Percentiles rank a stretch among this genome's conserved stretches.
phyloP scores from a whole-genome alignment of 1,140 invertebrate species.

The Aethina tumida region DNA sequence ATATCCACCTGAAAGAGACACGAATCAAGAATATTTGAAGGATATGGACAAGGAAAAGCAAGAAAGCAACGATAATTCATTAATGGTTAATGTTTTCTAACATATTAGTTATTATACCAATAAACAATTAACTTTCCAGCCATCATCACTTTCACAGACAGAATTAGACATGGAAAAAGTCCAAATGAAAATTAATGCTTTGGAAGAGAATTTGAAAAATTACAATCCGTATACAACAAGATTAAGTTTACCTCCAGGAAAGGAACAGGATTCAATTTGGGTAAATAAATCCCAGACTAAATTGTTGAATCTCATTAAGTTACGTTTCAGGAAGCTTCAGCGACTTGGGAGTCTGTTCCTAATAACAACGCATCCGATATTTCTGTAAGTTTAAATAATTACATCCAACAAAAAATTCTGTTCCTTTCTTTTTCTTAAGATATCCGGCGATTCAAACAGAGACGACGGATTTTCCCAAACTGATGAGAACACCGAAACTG shows the following conservation, averaged over 20 bases:
- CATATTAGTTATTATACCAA: not conserved
- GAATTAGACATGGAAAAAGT: conserved; percentile 13
- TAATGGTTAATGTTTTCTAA: not conserved
- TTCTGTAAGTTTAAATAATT: not conserved
- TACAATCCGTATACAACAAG: conserved; percentile 3
- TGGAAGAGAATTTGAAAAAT: conserved; percentile 11
- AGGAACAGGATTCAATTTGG: not conserved
- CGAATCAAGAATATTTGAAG: conserved; percentile 7
- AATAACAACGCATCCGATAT: not conserved
- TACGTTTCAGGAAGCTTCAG: too few relatives aligned
- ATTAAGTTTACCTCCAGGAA: not conserved
- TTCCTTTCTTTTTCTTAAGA: too few relatives aligned
- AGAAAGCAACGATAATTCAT: conserved; percentile 1
- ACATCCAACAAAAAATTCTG: not conserved
- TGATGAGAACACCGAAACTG: too few relatives aligned
- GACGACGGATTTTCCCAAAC: too few relatives aligned
- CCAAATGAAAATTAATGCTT: conserved; percentile 10
- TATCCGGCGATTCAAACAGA: too few relatives aligned
- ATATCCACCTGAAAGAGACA: conserved; percentile 16
- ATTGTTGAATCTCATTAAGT: not conserved
- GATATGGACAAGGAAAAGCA: conserved; percentile 1
- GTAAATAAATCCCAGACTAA: not conserved
- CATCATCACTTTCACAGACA: conserved; percentile 2
- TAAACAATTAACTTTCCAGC: not conserved
- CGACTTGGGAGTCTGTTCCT: too few relatives aligned